Percentiles rank a stretch among this genome's conserved stretches.
Evolutionary conservation across 2,888 invertebrate species (phyloP).

Genomic region (Dryomyza anilis): DNA sequence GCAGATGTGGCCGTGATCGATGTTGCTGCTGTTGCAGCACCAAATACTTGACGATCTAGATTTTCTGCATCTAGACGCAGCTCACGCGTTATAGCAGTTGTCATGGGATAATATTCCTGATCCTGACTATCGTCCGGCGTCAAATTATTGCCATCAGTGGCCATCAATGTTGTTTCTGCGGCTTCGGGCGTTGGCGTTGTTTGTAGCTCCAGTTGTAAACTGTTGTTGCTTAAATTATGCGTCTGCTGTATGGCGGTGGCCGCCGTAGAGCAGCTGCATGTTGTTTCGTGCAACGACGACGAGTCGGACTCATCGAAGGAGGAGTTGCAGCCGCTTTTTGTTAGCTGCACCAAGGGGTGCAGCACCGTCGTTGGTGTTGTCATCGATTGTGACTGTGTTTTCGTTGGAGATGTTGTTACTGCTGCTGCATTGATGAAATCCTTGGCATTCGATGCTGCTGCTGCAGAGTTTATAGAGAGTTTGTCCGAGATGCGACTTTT

Average conservation of each 20-base stretch:
- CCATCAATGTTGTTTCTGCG: background rate
- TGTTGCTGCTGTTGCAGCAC: slow-evolving; percentile 53
- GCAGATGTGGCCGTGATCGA: slow-evolving; percentile 39
- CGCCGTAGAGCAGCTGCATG: slow-evolving; percentile 55
- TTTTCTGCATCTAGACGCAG: slow-evolving; percentile 81
- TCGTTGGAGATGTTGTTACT: slow-evolving; percentile 44
- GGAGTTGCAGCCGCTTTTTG: slow-evolving; percentile 49
- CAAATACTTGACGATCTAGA: slow-evolving; percentile 83
- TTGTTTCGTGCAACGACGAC: slow-evolving; percentile 54
- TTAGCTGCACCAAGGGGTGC: slow-evolving; percentile 62
- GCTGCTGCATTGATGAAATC: slow-evolving; percentile 29
- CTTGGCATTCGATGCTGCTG: slow-evolving; percentile 4
- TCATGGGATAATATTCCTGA: slow-evolving; percentile 85
- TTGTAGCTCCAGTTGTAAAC: slow-evolving; percentile 50
- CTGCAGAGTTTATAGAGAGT: slow-evolving; percentile 31
- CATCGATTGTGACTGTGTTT: slow-evolving; percentile 26
- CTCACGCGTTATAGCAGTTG: slow-evolving; percentile 84
- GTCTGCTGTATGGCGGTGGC: slow-evolving; percentile 55
- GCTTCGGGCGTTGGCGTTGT: slow-evolving; percentile 35
- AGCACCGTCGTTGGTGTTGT: slow-evolving; percentile 27
- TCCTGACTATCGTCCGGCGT: slow-evolving; percentile 83
- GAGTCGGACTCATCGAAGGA: slow-evolving; percentile 64
- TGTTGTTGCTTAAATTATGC: slow-evolving; percentile 50
- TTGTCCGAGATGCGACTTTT: slow-evolving; percentile 65
- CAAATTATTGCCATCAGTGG: slow-evolving; percentile 58